Base-by-base conservation (phyloP, 1,140 invertebrate genomes). In the Drosophila baimaii region DNA sequence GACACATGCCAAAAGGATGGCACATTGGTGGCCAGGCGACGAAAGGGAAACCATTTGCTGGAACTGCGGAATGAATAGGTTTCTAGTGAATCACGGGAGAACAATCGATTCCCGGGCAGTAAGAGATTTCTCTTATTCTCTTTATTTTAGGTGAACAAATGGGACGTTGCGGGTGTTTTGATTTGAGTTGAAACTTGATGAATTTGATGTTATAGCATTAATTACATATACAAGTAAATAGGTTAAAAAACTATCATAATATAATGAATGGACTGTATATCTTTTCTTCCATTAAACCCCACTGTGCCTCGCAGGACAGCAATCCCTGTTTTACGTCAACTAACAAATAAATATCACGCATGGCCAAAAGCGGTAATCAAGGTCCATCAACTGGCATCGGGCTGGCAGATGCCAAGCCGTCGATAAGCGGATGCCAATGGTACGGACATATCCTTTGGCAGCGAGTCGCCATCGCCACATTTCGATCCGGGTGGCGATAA, bases 261-360 rank as follows among this genome's bases (percentile, higher is more conserved):
- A 2, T 35, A 0, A 35, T 15, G 3, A 6, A 29, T 29, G 17
- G 19, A 27, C 2, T 27, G 8, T 27, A 27, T 12, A 13, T 2
- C 2, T 31, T 41, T 63, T 41, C 0, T 6, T 43, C 2, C 9
- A 2, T 37, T 7, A n/a, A n/a, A 37, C 7, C 35, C 51, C 65
- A 69, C 35, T 57, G 69, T 71, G 33, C 65, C 3, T 27, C 21
- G 27, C 8, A 54, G 62, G 59, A 23, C 46, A 64, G 65, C 77
- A 86, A 85, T 89, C 81, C 72, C 62, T 64, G 79, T 78, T 72
- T 81, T 86, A 82, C 83, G 82, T 86, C 86, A 90, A 80, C 90
- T 90, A 90, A 90, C 86, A 86, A 90, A 90, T 90, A 90, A 90
- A 90, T 90, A 90, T 83, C 86, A 90, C 82, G 82, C 79, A 90